Percentiles rank a stretch among this genome's conserved stretches.
phyloP scores from a whole-genome alignment of 2,113 vertebrate species.

The Arothron firmamentum region DNA sequence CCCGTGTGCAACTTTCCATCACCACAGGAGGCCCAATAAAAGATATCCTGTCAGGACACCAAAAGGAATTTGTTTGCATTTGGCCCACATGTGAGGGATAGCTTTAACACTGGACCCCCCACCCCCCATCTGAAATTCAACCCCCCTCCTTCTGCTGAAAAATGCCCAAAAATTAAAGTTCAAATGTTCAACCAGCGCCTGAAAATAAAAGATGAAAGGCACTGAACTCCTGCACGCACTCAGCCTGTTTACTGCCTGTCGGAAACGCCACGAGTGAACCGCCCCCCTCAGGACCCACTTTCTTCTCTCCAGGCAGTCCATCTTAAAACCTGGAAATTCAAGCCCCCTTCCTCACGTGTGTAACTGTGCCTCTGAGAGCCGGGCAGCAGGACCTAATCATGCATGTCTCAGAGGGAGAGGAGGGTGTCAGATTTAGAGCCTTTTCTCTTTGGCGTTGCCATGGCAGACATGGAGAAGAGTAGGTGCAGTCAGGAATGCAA shows the following conservation, averaged over 20 bases:
- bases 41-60: constrained; percentile 58
- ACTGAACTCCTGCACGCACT: constrained; percentile 38
- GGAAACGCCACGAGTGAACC: constrained; percentile 38
- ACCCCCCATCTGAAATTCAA: constrained; percentile 37
- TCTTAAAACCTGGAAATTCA: constrained; percentile 56
- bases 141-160: not conserved
- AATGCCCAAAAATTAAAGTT: constrained; percentile 7
- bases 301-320: constrained; percentile 55
- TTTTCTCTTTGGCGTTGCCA: constrained; percentile 56
- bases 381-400: constrained; percentile 48
- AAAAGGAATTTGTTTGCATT: constrained; percentile 65
- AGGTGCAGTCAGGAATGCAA: constrained; percentile 62
- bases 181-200: constrained; percentile 42
- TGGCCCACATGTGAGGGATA: constrained; percentile 40
- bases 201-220: constrained; percentile 47
- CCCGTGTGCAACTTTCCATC: constrained; percentile 52
- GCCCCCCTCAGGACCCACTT: constrained; percentile 52
- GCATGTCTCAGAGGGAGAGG: constrained; percentile 41
- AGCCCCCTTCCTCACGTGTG: constrained; percentile 42
- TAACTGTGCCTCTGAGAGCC: constrained; percentile 66
- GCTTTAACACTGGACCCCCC: constrained; percentile 25
- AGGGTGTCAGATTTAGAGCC: constrained; percentile 55
- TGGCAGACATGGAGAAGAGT: constrained; percentile 52
- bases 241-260: constrained; percentile 50
- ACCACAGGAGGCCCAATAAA: constrained; percentile 57